phyloP scores from a whole-genome alignment of 92 coral and sea anemone genomes.

The Phenganax stokvisi region DNA sequence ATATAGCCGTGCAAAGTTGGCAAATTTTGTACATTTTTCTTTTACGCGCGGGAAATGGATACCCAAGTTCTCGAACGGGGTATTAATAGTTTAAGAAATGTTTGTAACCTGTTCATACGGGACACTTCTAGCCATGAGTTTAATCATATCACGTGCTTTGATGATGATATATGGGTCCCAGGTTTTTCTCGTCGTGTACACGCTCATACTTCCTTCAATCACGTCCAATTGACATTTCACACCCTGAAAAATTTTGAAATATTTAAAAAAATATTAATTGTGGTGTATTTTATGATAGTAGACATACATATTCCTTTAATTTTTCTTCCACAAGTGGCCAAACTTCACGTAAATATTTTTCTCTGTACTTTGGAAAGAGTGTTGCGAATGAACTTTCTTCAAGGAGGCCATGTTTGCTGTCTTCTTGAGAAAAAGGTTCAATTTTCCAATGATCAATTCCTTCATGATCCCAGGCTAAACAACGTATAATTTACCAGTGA shows the following conservation, averaged over 20 bases:
- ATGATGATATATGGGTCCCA: constrained; percentile 91
- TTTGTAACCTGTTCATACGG: constrained; percentile 88
- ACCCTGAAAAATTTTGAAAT: constrained; percentile 34
- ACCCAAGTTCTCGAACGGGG: no score
- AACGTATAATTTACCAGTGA: neutral
- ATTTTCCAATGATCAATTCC: constrained; percentile 93
- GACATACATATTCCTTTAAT: constrained; percentile 76
- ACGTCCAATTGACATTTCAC: constrained; percentile 80
- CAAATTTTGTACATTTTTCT: no score
- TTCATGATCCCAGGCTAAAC: constrained; percentile 91
- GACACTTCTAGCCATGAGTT: constrained; percentile 92
- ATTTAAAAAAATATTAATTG: neutral
- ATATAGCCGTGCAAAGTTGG: no score
- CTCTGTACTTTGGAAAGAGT: constrained; percentile 91
- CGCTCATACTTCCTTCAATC: constrained; percentile 97
- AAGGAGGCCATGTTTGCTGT: constrained; percentile 72
- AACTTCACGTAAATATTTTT: constrained; percentile 83
- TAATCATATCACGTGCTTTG: constrained; percentile 97
- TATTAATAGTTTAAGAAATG: no score
- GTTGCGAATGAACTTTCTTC: constrained; percentile 97
- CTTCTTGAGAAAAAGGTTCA: constrained; percentile 62
- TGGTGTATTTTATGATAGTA: neutral
- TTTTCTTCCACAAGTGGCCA: constrained; percentile 89
- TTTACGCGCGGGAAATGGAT: no score
- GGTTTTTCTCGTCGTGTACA: constrained; percentile 75